Evolutionary conservation across 2,113 vertebrate genomes (phyloP).

Genomic region (Sialia sialis): DNA sequence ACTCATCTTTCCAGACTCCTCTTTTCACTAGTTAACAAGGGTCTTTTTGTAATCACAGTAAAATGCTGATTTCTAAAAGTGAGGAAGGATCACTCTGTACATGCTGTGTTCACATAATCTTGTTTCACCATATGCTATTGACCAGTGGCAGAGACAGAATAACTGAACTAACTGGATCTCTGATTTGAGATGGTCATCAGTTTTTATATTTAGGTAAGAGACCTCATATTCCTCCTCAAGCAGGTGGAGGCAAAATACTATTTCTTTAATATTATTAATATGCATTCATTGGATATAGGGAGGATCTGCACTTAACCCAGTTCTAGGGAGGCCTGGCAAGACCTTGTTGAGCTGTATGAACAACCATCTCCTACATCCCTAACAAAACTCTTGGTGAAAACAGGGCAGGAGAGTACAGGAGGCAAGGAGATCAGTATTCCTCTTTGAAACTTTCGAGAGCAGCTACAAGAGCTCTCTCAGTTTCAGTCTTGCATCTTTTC

Average conservation of each 20-base stretch:
- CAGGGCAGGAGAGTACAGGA: background rate
- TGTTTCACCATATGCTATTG: background rate
- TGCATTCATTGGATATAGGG: background rate
- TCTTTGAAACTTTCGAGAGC: background rate
- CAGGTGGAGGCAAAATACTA: background rate
- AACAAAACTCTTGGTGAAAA: background rate
- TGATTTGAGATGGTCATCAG: background rate
- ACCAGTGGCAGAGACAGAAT: background rate
- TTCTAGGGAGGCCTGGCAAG: background rate
- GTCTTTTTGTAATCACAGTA: background rate
- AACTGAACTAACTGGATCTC: background rate
- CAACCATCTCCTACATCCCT: background rate
- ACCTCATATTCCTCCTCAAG: background rate
- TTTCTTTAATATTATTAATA: background rate
- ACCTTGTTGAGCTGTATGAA: background rate
- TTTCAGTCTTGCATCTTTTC: background rate
- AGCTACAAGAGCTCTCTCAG: background rate
- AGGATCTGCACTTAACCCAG: background rate
- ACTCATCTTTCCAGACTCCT: background rate
- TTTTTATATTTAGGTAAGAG: background rate
- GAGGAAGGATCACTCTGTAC: background rate
- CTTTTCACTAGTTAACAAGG: background rate
- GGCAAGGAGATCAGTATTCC: background rate
- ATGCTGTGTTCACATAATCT: background rate
- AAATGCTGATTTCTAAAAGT: background rate